phyloP scores from a whole-genome alignment of 2,113 vertebrate genomes.

The Crotalus tigris region DNA sequence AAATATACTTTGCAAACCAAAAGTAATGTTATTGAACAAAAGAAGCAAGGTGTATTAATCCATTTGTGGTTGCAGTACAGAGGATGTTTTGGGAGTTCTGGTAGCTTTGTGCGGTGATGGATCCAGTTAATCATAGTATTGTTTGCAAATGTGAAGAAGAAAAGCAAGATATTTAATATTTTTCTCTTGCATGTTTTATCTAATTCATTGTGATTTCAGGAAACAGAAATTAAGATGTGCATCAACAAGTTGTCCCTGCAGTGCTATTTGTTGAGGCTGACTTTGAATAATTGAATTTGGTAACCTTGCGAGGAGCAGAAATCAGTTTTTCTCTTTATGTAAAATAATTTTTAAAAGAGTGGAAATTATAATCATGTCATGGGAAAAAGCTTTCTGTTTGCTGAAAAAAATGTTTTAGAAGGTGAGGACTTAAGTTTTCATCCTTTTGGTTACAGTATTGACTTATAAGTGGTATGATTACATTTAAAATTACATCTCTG shows the following conservation, averaged over 20 bases:
- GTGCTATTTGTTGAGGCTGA: slow-evolving; percentile 77
- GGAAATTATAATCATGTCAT: slow-evolving; percentile 75
- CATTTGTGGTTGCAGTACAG: slow-evolving; percentile 64
- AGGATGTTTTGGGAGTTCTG: slow-evolving; percentile 58
- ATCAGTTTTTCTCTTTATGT: slow-evolving; percentile 26
- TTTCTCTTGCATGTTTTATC: slow-evolving; percentile 79
- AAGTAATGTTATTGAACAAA: slow-evolving; percentile 73
- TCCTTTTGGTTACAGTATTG: slow-evolving; percentile 94
- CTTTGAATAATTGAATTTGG: slow-evolving; percentile 62
- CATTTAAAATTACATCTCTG: slow-evolving; percentile 90
- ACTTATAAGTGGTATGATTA: slow-evolving; percentile 84
- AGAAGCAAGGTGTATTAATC: slow-evolving; percentile 62
- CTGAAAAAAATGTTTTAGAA: slow-evolving; percentile 89
- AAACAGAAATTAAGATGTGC: slow-evolving; percentile 87
- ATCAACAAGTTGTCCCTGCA: slow-evolving; percentile 72
- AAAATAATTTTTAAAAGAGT: slow-evolving; percentile 51
- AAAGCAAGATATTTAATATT: slow-evolving; percentile 61
- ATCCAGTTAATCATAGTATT: slow-evolving; percentile 81
- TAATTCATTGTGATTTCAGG: slow-evolving; percentile 87
- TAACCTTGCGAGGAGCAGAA: slow-evolving; percentile 46
- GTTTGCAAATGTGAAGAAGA: slow-evolving; percentile 78
- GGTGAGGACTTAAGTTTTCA: slow-evolving; percentile 86
- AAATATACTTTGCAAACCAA: slow-evolving; percentile 77
- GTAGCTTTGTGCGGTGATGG: slow-evolving; percentile 76
- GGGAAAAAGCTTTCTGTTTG: slow-evolving; percentile 90